Evolutionary conservation across 2,888 invertebrate genomes (phyloP).

Genomic region (Zaprionus bogoriensis): DNA sequence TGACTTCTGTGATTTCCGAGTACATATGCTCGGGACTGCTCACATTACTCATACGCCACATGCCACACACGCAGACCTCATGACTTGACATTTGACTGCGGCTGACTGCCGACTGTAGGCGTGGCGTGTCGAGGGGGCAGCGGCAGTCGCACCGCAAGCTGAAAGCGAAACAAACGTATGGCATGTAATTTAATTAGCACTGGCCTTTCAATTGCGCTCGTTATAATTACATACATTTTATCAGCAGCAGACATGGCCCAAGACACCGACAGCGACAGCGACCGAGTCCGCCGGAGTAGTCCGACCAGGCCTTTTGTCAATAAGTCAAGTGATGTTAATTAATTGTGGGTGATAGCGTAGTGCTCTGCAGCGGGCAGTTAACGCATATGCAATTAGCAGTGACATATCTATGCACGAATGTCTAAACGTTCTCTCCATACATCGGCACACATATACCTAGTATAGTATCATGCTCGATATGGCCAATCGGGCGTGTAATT

Average conservation of each 20-base stretch:
- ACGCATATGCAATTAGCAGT: constrained; percentile 56
- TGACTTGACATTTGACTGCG: constrained; percentile 48
- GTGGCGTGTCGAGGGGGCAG: constrained; percentile 10
- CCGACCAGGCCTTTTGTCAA: constrained; percentile 50
- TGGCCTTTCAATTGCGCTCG: constrained; percentile 72
- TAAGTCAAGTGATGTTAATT: constrained; percentile 81
- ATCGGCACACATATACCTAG: background rate
- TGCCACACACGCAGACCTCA: constrained; percentile 35
- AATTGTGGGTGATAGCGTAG: constrained; percentile 68
- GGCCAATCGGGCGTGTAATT: constrained; percentile 39
- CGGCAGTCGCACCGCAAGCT: constrained; percentile 5
- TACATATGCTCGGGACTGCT: background rate
- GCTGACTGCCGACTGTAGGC: constrained; percentile 11
- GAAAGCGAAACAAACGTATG: constrained; percentile 31
- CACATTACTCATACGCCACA: constrained; percentile 36
- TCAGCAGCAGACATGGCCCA: constrained; percentile 45
- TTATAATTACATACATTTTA: constrained; percentile 73
- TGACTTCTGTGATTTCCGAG: background rate
- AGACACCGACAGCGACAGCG: constrained; percentile 16
- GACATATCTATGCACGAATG: constrained; percentile 19
- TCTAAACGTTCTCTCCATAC: too few relatives aligned
- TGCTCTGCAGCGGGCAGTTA: constrained; percentile 43
- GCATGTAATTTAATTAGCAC: constrained; percentile 68
- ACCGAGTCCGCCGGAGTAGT: background rate
- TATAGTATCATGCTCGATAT: background rate